Percentiles rank a stretch among this genome's conserved stretches.
phyloP scores from a whole-genome alignment of 2,113 vertebrate genomes.

The Canis aureus region DNA sequence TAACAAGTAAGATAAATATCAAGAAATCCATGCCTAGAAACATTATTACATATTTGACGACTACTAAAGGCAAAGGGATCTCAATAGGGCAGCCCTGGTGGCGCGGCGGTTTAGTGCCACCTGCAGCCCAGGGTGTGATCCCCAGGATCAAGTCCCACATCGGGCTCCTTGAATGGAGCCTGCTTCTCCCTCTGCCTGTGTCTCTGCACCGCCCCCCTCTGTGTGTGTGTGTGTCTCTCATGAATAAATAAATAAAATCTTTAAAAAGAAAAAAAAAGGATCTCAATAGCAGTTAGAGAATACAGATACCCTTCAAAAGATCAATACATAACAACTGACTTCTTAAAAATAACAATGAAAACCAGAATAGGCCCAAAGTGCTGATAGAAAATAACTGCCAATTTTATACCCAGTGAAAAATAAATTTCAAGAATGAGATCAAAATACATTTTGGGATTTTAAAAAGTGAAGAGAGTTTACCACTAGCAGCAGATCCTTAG shows the following conservation, averaged over 20 bases:
- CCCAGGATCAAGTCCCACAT: too few species aligned
- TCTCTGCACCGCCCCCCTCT: too few species aligned
- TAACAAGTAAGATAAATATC: background rate
- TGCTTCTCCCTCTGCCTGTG: too few species aligned
- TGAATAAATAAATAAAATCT: too few species aligned
- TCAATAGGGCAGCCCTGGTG: background rate
- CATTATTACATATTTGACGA: background rate
- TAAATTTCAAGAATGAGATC: constrained; percentile 8
- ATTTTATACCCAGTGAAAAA: background rate
- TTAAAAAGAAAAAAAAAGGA: background rate
- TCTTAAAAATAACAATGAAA: background rate
- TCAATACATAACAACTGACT: background rate
- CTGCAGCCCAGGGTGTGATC: too few species aligned
- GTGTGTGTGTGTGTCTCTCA: too few species aligned
- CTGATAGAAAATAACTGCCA: background rate
- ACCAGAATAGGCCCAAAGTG: background rate
- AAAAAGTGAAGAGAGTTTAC: background rate
- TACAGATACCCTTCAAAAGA: background rate
- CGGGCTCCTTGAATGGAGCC: too few species aligned
- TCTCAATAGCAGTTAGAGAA: background rate
- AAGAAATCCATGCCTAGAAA: background rate
- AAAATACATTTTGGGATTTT: background rate
- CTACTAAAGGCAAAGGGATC: background rate
- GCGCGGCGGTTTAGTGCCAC: too few species aligned
- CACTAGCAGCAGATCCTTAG: background rate